Conservation (phyloP, 2,888 invertebrate genomes). For the Caenorhabditis japonica region DNA sequence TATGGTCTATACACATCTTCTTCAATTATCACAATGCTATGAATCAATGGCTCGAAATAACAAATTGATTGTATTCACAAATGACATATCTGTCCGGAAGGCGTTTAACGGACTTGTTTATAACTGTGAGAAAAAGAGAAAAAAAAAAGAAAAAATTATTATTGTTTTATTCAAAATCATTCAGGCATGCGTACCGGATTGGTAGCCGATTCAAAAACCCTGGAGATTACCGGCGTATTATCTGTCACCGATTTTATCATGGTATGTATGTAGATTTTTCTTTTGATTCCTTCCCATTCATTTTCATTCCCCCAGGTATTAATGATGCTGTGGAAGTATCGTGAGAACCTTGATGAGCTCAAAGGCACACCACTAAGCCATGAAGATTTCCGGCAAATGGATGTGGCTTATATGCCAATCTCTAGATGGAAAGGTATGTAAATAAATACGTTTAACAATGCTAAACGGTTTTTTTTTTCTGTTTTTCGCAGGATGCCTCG, state of each 20-base stretch:
- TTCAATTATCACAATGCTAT: conserved; percentile 60
- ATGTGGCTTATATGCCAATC: conserved; percentile 58
- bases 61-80: conserved; percentile 57
- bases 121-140: conserved; percentile 46
- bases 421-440: conserved; percentile 51
- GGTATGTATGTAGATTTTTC: conserved; percentile 31
- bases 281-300: no score
- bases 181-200: conserved; percentile 58
- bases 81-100: conserved; percentile 58
- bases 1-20: conserved; percentile 56
- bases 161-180: not conserved
- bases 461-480: conserved; percentile 3
- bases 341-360: conserved; percentile 53
- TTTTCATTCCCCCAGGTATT: conserved; percentile 27
- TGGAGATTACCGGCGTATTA: conserved; percentile 56
- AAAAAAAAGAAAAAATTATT: not conserved
- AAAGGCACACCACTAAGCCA: conserved; percentile 54
- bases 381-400: conserved; percentile 55
- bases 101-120: conserved; percentile 60
- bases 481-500: conserved; percentile 45
- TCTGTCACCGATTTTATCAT: conserved; percentile 64
- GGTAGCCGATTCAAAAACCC: conserved; percentile 53
- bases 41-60: conserved; percentile 62
- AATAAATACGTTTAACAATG: not conserved
- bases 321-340: conserved; percentile 62